A percentile compares a stretch with the other conserved stretches of the same genome.
These are phyloP conservation scores for Laspeyria flexula DNA, from an alignment of 2,888 invertebrate species.

Conservation along the genomic window DNA sequence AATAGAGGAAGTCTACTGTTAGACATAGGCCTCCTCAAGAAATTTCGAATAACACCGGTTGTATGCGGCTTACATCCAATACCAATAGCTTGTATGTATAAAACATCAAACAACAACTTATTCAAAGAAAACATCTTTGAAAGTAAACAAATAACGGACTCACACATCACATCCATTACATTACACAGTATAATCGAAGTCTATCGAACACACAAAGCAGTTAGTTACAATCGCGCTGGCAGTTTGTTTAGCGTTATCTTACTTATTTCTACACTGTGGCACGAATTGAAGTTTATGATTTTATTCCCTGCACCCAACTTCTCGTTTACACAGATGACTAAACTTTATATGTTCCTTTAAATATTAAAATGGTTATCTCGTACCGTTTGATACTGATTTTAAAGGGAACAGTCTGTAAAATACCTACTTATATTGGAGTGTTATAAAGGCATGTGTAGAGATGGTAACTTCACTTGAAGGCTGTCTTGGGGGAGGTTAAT, in stretches of 20 bases:
- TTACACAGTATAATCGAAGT: conserved; percentile 34
- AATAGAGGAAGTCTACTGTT: no score
- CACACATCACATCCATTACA: conserved; percentile 18
- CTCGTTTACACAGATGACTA: conserved; percentile 39
- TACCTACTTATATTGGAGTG: neutral
- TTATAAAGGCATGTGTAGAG: no score
- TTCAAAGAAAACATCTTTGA: neutral
- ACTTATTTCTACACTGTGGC: conserved; percentile 44
- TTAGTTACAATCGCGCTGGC: conserved; percentile 44
- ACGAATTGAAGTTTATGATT: conserved; percentile 41
- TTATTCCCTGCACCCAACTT: conserved; percentile 30
- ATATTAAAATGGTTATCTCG: conserved; percentile 37
- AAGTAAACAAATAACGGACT: neutral
- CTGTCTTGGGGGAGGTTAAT: no score
- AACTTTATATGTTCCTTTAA: conserved; percentile 33
- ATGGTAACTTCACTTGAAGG: no score
- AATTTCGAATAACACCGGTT: no score
- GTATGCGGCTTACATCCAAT: no score
- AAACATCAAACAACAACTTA: neutral
- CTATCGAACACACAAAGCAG: conserved; percentile 36
- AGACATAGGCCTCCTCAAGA: no score
- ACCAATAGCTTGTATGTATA: no score
- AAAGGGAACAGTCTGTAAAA: neutral
- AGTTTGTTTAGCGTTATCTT: conserved; percentile 40
- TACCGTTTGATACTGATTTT: conserved; percentile 27